A percentile compares a stretch with the other conserved stretches of the same genome.
Evolutionary conservation across 1,140 invertebrate genomes (phyloP).

Genomic region (Oreohelix idahoensis): DNA sequence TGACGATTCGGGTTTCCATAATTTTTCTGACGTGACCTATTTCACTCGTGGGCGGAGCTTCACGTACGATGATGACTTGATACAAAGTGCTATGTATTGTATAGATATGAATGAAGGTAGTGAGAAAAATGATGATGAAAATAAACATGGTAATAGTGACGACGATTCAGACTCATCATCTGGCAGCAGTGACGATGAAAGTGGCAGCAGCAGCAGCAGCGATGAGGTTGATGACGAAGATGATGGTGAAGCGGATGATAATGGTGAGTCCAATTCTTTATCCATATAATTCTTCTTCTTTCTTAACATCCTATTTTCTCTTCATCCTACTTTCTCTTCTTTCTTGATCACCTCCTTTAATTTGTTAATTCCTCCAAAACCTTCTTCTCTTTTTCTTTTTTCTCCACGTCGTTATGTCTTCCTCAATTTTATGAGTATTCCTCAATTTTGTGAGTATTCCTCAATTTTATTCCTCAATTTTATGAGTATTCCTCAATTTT

Average conservation of each 20-base stretch:
- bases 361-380: no score
- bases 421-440: no score
- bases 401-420: no score
- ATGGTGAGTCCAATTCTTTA: neutral
- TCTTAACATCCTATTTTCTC: no score
- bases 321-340: no score
- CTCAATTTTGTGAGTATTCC: no score
- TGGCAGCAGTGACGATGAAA: slow-evolving; percentile 27
- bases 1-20: slow-evolving; percentile 39
- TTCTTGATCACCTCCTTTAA: no score
- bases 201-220: slow-evolving; percentile 25
- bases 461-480: no score
- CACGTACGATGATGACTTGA: slow-evolving; percentile 3
- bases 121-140: neutral
- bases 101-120: neutral
- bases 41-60: slow-evolving; percentile 1
- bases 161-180: slow-evolving; percentile 20
- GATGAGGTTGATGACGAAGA: slow-evolving; percentile 22
- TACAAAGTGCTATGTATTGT: neutral
- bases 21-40: slow-evolving; percentile 14
- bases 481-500: no score
- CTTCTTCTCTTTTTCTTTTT: no score
- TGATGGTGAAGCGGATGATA: neutral
- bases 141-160: neutral
- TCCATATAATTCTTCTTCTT: no score